Conservation (phyloP, 2,888 invertebrate genomes). For the Hydriomena furcata region DNA sequence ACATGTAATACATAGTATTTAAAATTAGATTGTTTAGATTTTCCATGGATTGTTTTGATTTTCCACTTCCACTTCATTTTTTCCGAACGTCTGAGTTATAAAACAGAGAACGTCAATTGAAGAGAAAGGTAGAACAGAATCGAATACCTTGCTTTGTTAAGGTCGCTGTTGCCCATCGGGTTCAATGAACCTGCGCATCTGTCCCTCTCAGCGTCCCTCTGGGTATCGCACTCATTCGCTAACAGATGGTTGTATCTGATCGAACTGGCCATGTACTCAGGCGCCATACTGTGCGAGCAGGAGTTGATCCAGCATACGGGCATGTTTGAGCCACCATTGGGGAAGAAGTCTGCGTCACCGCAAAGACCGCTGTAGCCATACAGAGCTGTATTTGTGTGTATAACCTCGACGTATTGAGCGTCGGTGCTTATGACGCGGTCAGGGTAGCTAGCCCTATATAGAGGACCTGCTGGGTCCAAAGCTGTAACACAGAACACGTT, state of each 20-base stretch:
- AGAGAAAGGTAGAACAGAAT: conserved; percentile 9
- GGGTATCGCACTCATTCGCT: conserved; percentile 50
- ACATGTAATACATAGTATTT: too few relatives aligned
- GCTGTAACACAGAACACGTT: conserved; percentile 44
- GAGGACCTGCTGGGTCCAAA: conserved; percentile 70
- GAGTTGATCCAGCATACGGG: conserved; percentile 58
- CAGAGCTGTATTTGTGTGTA: conserved; percentile 62
- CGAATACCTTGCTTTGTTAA: conserved; percentile 55
- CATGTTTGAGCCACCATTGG: conserved; percentile 61
- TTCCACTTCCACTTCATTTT: too few relatives aligned
- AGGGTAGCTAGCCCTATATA: conserved; percentile 49
- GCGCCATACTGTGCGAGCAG: conserved; percentile 61
- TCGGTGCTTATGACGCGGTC: conserved; percentile 52
- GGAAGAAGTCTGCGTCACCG: conserved; percentile 67
- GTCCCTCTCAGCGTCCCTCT: conserved; percentile 45
- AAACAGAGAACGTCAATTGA: not conserved
- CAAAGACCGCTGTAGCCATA: conserved; percentile 53
- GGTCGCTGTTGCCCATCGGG: conserved; percentile 58
- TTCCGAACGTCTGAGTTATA: too few relatives aligned
- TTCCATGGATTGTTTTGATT: too few relatives aligned
- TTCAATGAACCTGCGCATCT: conserved; percentile 47
- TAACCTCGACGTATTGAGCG: conserved; percentile 66
- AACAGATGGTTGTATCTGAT: conserved; percentile 53
- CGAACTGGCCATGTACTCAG: conserved; percentile 59
- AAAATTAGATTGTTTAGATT: too few relatives aligned